These are phyloP conservation scores for Platichthys flesus DNA, from an alignment of 2,113 vertebrate species.

Conservation along the genomic window DNA sequence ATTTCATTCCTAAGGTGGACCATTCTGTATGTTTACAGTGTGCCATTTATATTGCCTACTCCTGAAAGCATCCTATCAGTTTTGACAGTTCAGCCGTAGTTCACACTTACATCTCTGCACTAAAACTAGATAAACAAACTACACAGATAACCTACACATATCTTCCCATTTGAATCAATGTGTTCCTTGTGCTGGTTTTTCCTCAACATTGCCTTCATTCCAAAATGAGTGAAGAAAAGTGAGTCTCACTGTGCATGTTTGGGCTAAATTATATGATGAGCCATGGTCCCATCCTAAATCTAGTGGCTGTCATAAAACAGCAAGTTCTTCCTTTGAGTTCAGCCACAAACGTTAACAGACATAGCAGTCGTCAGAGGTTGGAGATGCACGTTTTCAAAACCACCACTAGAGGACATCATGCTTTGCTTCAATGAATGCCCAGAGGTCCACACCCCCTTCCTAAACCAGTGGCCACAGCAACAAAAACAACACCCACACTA, in stretches of 20 bases:
- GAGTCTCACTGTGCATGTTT: constrained; percentile 12
- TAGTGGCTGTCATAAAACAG: constrained; percentile 36
- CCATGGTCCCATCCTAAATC: constrained; percentile 31
- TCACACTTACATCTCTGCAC: constrained; percentile 13
- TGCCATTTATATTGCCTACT: background rate
- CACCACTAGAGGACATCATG: constrained; percentile 64
- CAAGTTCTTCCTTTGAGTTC: constrained; percentile 23
- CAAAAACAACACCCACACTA: constrained; percentile 58
- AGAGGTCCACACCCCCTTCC: constrained; percentile 59
- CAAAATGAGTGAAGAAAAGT: constrained; percentile 2
- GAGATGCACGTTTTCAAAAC: constrained; percentile 22
- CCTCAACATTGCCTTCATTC: background rate
- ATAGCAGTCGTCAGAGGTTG: background rate
- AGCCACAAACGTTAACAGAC: constrained; percentile 47
- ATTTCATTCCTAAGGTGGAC: background rate
- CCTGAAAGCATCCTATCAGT: constrained; percentile 14
- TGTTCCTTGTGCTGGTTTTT: constrained; percentile 21
- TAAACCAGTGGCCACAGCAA: constrained; percentile 49
- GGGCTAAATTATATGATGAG: constrained; percentile 22
- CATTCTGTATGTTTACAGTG: background rate
- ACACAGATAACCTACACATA: constrained; percentile 19
- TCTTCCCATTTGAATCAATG: constrained; percentile 11
- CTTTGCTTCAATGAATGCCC: constrained; percentile 48
- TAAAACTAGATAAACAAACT: constrained; percentile 25
- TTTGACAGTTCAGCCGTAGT: constrained; percentile 22